These are phyloP conservation scores for Conus ventricosus DNA, from an alignment of 1,140 invertebrate genomes.

Conservation along the genomic window DNA sequence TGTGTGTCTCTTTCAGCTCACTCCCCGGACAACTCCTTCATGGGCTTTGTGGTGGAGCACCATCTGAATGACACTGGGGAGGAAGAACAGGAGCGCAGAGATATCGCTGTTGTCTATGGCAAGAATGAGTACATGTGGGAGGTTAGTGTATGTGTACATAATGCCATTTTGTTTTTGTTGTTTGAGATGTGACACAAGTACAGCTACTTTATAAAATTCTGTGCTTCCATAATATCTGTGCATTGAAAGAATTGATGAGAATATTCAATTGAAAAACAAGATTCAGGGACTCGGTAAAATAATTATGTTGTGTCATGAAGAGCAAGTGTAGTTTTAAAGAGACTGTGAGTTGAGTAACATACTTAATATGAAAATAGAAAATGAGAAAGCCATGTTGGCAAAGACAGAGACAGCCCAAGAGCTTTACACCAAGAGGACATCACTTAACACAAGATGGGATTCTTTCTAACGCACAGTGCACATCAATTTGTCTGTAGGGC, in stretches of 20 bases:
- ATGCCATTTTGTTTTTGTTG: neutral
- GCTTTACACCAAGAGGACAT: no score
- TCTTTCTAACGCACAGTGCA: no score
- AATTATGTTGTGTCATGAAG: no score
- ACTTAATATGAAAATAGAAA: no score
- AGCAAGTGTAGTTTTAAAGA: no score
- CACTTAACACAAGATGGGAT: no score
- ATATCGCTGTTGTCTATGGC: constrained; percentile 74
- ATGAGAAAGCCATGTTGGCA: no score
- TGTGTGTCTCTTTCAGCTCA: constrained; percentile 66
- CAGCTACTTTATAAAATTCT: neutral
- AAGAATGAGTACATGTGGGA: constrained; percentile 76
- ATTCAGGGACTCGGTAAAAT: no score
- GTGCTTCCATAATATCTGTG: neutral
- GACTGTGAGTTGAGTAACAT: no score
- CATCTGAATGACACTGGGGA: constrained; percentile 59
- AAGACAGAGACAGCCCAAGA: no score
- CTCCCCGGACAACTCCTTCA: constrained; percentile 76
- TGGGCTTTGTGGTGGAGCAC: constrained; percentile 75
- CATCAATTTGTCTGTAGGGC: constrained; percentile 51
- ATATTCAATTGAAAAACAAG: no score
- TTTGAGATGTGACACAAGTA: neutral
- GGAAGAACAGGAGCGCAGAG: constrained; percentile 53
- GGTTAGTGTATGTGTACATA: constrained; percentile 49
- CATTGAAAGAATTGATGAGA: neutral